phyloP scores from a whole-genome alignment of 2,888 invertebrate species.

The Myopa tessellatipennis region DNA sequence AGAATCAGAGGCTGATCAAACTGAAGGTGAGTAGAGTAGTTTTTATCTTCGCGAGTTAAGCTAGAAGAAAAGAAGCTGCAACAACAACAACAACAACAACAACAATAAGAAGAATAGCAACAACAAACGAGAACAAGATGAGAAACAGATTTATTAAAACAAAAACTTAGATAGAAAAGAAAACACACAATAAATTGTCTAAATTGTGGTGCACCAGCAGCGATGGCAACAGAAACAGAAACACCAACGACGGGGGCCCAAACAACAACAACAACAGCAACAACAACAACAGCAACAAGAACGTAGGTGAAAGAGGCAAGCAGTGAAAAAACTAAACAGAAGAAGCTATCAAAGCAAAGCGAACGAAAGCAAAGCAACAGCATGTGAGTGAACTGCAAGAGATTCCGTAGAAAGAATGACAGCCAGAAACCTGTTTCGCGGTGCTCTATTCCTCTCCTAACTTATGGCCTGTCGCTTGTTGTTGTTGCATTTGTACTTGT shows the following conservation, averaged over 20 bases:
- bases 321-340: no score
- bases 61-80: not conserved
- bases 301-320: not conserved
- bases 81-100: not conserved
- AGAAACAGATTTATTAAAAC: not conserved
- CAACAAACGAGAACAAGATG: not conserved
- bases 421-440: conserved; percentile 45
- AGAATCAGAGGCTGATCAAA: not conserved
- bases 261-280: not conserved
- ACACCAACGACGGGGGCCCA: not conserved
- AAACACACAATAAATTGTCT: conserved; percentile 30
- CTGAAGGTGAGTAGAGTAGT: not conserved
- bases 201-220: conserved; percentile 17
- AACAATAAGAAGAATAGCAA: not conserved
- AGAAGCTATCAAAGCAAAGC: not conserved
- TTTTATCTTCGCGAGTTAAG: not conserved
- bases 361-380: conserved; percentile 17
- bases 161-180: conserved; percentile 8
- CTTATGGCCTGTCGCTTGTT: not conserved
- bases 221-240: not conserved
- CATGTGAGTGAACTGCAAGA: conserved; percentile 19
- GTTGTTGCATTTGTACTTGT: conserved; percentile 15
- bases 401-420: conserved; percentile 43
- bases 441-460: not conserved
- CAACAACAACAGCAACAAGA: conserved; percentile 14